These are phyloP conservation scores for Laticauda colubrina DNA, from an alignment of 2,113 vertebrate genomes.

Conservation along the genomic window DNA sequence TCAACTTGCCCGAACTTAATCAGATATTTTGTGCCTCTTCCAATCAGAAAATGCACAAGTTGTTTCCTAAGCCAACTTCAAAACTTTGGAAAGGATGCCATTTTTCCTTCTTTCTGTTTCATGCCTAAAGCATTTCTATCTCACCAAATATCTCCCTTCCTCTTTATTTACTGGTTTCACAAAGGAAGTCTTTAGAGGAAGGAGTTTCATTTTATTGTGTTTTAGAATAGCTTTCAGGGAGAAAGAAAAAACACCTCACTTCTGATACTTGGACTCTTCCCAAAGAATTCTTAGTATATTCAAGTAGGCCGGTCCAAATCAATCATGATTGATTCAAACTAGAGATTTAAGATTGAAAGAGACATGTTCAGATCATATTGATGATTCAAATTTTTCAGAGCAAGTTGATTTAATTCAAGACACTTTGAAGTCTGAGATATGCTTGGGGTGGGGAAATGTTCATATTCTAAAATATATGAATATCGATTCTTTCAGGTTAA, in stretches of 20 bases:
- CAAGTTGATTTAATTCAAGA: neutral
- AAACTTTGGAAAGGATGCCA: neutral
- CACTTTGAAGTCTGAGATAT: neutral
- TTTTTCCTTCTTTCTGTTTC: neutral
- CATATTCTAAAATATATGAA: neutral
- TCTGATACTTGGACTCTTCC: neutral
- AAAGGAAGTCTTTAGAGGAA: neutral
- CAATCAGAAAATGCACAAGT: neutral
- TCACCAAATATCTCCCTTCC: neutral
- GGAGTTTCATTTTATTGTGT: neutral
- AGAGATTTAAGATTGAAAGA: neutral
- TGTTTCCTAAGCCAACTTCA: neutral
- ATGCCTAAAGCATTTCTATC: neutral
- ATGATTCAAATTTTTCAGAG: neutral
- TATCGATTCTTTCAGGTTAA: neutral
- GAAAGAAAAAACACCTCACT: neutral
- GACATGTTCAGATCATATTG: neutral
- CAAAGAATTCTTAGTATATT: neutral
- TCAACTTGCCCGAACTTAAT: neutral
- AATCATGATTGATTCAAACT: neutral
- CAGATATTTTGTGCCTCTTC: neutral
- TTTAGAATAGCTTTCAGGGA: neutral
- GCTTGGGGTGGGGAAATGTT: neutral
- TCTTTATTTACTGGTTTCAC: neutral
- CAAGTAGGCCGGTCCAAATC: neutral